Conservation (phyloP, 2,888 invertebrate species). For the Drosophila infuscata region DNA sequence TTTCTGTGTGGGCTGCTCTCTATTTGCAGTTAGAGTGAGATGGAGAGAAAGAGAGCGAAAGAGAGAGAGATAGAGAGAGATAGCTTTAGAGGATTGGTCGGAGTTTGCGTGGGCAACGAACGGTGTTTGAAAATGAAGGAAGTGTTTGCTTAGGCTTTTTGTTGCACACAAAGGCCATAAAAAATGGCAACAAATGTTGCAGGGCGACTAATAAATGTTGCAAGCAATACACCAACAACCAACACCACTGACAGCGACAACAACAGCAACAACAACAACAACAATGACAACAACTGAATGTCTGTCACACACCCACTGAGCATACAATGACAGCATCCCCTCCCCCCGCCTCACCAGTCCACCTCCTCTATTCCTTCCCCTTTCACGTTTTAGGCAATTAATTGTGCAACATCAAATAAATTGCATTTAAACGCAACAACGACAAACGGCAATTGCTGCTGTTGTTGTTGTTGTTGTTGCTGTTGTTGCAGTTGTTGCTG, state of each 20-base stretch:
- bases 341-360: background rate
- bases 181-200: constrained; percentile 77
- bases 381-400: constrained; percentile 66
- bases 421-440: constrained; percentile 66
- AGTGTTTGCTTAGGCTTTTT: constrained; percentile 64
- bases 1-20: constrained; percentile 16
- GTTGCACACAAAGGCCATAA: constrained; percentile 56
- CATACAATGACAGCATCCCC: constrained; percentile 28
- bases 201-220: constrained; percentile 69
- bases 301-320: constrained; percentile 61
- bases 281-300: constrained; percentile 42
- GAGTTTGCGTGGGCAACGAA: constrained; percentile 56
- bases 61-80: background rate
- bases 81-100: constrained; percentile 26
- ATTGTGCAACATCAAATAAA: constrained; percentile 80
- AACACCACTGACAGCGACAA: constrained; percentile 19
- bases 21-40: background rate
- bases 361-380: background rate
- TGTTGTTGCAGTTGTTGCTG: constrained; percentile 17
- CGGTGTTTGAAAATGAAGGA: constrained; percentile 55
- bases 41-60: accelerated
- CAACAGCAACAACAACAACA: constrained; percentile 39
- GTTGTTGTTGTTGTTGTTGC: constrained; percentile 28
- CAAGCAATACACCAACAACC: constrained; percentile 37
- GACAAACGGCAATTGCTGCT: constrained; percentile 35